These are phyloP conservation scores for Etia nguti DNA, from an alignment of 2,113 vertebrate species.

Conservation along the genomic window DNA sequence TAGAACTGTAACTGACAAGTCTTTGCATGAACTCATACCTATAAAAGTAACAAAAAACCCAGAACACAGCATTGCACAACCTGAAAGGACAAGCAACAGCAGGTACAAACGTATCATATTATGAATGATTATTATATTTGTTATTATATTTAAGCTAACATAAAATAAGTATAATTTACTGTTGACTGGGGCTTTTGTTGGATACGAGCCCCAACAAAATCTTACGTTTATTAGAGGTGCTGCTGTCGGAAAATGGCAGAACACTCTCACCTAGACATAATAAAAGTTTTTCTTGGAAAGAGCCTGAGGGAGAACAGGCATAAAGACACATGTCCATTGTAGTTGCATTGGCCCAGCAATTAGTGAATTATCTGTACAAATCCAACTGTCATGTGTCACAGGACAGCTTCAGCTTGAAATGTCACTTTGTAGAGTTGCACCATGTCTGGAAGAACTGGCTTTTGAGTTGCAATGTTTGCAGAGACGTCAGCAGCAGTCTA, in stretches of 20 bases:
- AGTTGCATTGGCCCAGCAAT: too few species aligned
- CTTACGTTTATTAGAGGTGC: background rate
- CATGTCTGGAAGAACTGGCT: background rate
- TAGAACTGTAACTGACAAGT: background rate
- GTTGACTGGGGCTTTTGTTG: background rate
- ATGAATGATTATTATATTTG: background rate
- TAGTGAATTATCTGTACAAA: fast-evolving
- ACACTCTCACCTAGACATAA: background rate
- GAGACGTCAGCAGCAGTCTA: background rate
- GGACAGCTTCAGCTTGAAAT: background rate
- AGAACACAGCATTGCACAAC: background rate
- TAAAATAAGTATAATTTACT: background rate
- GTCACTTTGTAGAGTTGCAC: background rate
- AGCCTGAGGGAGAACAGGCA: background rate
- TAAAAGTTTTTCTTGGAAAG: background rate
- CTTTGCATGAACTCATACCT: background rate
- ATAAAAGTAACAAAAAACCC: background rate
- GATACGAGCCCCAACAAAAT: background rate
- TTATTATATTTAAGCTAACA: background rate
- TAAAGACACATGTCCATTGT: background rate
- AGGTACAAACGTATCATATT: background rate
- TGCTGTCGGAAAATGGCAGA: background rate
- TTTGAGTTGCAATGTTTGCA: background rate
- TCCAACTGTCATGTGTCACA: background rate
- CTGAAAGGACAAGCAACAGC: background rate